Percentiles rank a stretch among this genome's conserved stretches.
phyloP scores from a whole-genome alignment of 2,113 vertebrate species.

The Arvicanthis niloticus region DNA sequence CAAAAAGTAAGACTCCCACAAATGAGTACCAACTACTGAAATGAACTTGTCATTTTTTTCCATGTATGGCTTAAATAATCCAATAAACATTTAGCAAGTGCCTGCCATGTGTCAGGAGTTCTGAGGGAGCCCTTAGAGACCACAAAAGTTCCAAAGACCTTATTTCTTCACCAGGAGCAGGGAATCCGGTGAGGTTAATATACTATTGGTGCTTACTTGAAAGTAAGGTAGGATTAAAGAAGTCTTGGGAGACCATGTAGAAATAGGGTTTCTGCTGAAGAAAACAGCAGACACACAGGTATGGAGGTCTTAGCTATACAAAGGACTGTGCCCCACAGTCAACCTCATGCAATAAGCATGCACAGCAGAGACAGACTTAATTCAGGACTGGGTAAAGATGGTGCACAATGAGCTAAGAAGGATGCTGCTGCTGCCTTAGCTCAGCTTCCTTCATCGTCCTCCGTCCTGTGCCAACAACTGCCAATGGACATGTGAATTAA shows the following conservation, averaged over 20 bases:
- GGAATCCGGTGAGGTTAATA: background rate
- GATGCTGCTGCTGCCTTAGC: background rate
- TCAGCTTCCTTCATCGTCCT: background rate
- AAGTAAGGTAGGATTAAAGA: background rate
- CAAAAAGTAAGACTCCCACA: conserved; percentile 12
- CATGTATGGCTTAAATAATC: background rate
- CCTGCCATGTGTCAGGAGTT: background rate
- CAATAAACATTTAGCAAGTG: background rate
- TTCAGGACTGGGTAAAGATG: background rate
- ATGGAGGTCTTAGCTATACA: background rate
- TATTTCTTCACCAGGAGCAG: background rate
- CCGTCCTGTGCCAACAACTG: background rate
- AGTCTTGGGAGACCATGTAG: background rate
- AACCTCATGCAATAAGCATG: background rate
- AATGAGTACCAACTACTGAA: background rate
- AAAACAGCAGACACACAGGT: background rate
- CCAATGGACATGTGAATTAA: background rate
- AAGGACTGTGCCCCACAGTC: background rate
- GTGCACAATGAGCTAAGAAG: background rate
- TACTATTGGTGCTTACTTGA: background rate
- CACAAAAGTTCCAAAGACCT: background rate
- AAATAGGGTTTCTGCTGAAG: background rate
- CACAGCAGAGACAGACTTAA: background rate
- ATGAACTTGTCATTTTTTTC: conserved; percentile 7
- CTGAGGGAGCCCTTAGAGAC: background rate